These are phyloP conservation scores for Phalacrocorax pelagicus DNA, from an alignment of 2,113 vertebrate species.

Conservation along the genomic window DNA sequence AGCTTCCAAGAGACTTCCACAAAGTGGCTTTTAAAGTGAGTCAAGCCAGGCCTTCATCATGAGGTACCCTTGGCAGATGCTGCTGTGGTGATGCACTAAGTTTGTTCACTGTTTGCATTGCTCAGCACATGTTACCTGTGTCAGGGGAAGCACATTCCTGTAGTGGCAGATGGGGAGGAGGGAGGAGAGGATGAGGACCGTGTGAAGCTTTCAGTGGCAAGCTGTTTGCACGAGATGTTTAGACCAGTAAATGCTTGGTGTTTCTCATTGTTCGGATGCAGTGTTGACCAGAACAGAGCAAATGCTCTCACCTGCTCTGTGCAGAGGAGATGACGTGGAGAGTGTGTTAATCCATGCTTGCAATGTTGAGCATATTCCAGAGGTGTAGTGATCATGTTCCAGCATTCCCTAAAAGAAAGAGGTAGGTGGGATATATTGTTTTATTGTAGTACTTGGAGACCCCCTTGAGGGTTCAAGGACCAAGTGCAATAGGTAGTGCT, in stretches of 20 bases:
- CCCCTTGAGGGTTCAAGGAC: background rate
- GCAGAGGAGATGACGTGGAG: background rate
- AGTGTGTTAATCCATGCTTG: background rate
- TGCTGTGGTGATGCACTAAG: background rate
- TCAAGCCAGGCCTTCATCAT: background rate
- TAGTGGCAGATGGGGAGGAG: background rate
- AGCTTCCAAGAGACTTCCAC: background rate
- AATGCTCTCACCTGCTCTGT: background rate
- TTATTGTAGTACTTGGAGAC: background rate
- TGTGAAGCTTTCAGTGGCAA: background rate
- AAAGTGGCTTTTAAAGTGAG: background rate
- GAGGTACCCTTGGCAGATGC: background rate
- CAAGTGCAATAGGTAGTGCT: background rate
- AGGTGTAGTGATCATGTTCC: background rate
- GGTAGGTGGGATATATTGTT: background rate
- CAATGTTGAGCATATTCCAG: background rate
- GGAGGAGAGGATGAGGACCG: background rate
- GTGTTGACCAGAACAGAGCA: background rate
- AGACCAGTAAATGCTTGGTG: background rate
- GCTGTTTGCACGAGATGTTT: background rate
- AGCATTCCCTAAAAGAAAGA: background rate
- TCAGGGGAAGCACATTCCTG: background rate
- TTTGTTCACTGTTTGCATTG: background rate
- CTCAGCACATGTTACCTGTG: background rate
- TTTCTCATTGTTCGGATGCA: background rate